Evolutionary conservation across 1,140 invertebrate species (phyloP).

Genomic region (Ctenoplectra terminalis): DNA sequence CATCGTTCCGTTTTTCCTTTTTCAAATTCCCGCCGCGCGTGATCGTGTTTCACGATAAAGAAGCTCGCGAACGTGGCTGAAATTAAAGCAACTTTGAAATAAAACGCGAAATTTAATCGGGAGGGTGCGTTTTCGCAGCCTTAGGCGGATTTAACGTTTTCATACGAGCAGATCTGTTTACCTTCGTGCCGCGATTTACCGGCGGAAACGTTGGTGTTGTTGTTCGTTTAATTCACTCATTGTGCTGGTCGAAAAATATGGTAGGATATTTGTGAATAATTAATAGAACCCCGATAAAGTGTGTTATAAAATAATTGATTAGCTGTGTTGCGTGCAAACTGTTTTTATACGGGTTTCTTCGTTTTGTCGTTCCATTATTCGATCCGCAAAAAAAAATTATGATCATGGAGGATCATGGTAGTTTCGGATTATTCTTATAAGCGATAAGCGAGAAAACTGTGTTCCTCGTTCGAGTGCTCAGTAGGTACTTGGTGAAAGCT

Average conservation of each 20-base stretch:
- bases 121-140: neutral
- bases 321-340: no score
- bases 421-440: no score
- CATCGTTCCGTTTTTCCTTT: neutral
- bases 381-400: no score
- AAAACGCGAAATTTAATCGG: slow-evolving; percentile 6
- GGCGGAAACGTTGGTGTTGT: neutral
- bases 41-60: no score
- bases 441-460: no score
- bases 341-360: no score
- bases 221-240: no score
- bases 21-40: neutral
- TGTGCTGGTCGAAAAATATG: neutral
- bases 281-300: neutral
- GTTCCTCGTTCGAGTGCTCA: no score
- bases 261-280: neutral
- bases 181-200: neutral
- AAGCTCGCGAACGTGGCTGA: neutral
- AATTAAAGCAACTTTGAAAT: slow-evolving; percentile 12
- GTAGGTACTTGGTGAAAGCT: no score
- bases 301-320: no score
- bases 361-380: no score
- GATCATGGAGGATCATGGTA: no score
- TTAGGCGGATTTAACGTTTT: neutral
- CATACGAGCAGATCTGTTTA: slow-evolving; percentile 1